These are phyloP conservation scores for Tubulanus polymorphus DNA, from an alignment of 2,888 invertebrate genomes.

Conservation along the genomic window DNA sequence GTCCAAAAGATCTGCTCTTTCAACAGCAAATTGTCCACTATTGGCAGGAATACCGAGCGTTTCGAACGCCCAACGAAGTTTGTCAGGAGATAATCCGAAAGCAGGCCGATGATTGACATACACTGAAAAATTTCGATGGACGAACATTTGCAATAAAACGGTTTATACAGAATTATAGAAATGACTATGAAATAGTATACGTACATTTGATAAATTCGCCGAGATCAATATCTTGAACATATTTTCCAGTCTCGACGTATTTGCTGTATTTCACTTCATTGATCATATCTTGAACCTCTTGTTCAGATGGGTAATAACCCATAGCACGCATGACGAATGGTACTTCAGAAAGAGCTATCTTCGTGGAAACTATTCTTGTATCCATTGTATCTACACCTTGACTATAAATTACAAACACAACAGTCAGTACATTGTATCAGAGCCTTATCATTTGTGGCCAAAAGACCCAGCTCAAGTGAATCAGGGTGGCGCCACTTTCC, in stretches of 20 bases:
- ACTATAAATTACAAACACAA: conserved; percentile 29
- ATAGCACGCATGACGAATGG: conserved; percentile 71
- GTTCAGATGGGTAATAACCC: conserved; percentile 72
- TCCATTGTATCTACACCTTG: conserved; percentile 67
- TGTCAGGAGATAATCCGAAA: conserved; percentile 49
- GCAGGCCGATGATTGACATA: conserved; percentile 54
- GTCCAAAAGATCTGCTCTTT: conserved; percentile 48
- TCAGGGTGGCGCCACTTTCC: too few species aligned
- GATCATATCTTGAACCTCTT: conserved; percentile 62
- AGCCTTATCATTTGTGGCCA: too few species aligned
- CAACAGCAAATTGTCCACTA: conserved; percentile 25
- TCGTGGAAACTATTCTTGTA: conserved; percentile 61
- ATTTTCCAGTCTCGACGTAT: conserved; percentile 55
- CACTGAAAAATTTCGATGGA: conserved; percentile 32
- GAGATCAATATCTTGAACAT: conserved; percentile 61
- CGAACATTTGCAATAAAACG: not conserved
- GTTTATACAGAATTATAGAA: not conserved
- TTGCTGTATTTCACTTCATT: conserved; percentile 55
- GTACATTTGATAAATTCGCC: conserved; percentile 54
- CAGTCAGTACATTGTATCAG: too few species aligned
- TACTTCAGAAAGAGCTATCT: conserved; percentile 64
- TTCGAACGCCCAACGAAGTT: conserved; percentile 46
- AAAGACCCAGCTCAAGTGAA: too few species aligned
- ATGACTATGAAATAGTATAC: conserved; percentile 11
- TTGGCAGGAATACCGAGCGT: conserved; percentile 33